These are phyloP conservation scores for Epizoanthus ramosus DNA, from an alignment of 92 coral and sea anemone species.

Conservation along the genomic window DNA sequence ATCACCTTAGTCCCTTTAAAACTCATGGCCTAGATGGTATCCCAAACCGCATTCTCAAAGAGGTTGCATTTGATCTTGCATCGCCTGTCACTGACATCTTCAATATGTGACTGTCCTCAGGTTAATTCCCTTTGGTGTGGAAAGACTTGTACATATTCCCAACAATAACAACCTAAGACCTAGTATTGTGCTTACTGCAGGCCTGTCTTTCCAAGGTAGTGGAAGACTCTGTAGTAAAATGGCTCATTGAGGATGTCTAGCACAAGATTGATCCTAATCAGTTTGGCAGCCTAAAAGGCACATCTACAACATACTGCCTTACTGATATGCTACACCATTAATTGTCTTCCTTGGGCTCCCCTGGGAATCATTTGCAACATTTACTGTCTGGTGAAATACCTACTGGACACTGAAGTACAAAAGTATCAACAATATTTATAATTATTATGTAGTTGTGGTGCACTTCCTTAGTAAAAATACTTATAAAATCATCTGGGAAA, in stretches of 20 bases:
- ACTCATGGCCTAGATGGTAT: neutral
- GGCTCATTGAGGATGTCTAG: neutral
- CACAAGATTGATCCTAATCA: slow-evolving; percentile 29
- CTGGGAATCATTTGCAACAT: too few species aligned
- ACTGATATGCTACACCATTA: slow-evolving; percentile 29
- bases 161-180: slow-evolving; percentile 3
- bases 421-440: too few species aligned
- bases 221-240: slow-evolving; percentile 11
- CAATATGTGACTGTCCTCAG: neutral
- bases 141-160: neutral
- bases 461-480: too few species aligned
- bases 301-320: slow-evolving; percentile 27
- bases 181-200: neutral
- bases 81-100: slow-evolving; percentile 3
- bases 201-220: slow-evolving; percentile 11
- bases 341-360: slow-evolving; percentile 4
- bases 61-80: neutral
- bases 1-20: neutral
- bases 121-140: neutral
- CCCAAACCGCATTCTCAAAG: neutral
- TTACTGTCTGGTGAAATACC: too few species aligned
- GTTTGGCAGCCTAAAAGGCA: slow-evolving; percentile 30
- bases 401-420: too few species aligned
- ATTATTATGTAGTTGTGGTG: too few species aligned
- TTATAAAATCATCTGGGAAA: too few species aligned